phyloP scores from a whole-genome alignment of 1,140 invertebrate species.

The Drosophila arizonae region DNA sequence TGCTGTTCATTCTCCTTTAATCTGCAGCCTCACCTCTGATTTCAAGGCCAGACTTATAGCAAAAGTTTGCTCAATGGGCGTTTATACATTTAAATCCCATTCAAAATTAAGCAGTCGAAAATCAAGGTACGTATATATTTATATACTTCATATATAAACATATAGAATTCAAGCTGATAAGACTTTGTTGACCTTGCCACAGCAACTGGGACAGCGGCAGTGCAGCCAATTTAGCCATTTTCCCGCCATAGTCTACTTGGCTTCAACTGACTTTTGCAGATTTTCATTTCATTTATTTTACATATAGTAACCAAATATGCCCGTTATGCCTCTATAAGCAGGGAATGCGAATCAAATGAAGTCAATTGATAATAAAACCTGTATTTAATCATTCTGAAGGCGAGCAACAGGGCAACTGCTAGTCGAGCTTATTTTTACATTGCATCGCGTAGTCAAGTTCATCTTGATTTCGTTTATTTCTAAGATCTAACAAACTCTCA shows the following conservation, averaged over 20 bases:
- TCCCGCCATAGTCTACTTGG: neutral
- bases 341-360: too few species aligned
- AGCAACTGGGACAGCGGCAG: slow-evolving; percentile 46
- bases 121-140: neutral
- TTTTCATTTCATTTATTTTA: too few species aligned
- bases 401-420: too few species aligned
- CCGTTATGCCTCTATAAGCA: too few species aligned
- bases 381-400: too few species aligned
- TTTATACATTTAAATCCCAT: slow-evolving; percentile 3
- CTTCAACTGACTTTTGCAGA: neutral
- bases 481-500: too few species aligned
- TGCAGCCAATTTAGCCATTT: slow-evolving; percentile 16
- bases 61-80: neutral
- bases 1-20: too few species aligned
- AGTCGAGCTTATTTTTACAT: too few species aligned
- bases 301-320: too few species aligned
- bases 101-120: neutral
- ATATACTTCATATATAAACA: neutral
- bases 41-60: neutral
- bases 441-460: too few species aligned
- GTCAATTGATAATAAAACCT: too few species aligned
- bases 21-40: neutral
- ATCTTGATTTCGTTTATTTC: too few species aligned
- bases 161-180: neutral
- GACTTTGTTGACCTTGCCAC: slow-evolving; percentile 56